A percentile compares a stretch with the other conserved stretches of the same genome.
phyloP scores from a whole-genome alignment of 2,888 invertebrate species.

The Trissolcus japonicus region DNA sequence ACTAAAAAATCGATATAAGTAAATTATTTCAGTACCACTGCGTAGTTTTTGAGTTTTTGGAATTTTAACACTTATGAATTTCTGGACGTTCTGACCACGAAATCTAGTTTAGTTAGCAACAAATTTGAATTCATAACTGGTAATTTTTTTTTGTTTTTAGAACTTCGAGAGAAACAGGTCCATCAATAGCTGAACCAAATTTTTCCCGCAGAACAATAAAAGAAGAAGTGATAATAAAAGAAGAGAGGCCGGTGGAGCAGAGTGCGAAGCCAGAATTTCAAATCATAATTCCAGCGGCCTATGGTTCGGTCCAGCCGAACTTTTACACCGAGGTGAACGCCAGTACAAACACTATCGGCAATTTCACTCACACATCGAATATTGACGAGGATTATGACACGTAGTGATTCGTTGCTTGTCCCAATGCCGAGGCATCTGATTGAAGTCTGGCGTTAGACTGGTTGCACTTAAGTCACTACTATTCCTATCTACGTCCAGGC shows the following conservation, averaged over 20 bases:
- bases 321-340: conserved; percentile 74
- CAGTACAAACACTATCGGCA: conserved; percentile 66
- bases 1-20: no score
- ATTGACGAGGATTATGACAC: conserved; percentile 75
- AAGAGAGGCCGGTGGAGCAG: conserved; percentile 49
- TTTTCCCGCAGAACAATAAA: conserved; percentile 44
- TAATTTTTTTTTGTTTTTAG: conserved; percentile 43
- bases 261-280: conserved; percentile 67
- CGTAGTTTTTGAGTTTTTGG: no score
- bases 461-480: conserved; percentile 41
- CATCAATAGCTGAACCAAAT: conserved; percentile 56
- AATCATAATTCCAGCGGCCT: conserved; percentile 70
- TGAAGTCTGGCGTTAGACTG: conserved; percentile 53
- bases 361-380: conserved; percentile 69
- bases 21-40: no score
- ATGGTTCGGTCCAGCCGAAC: conserved; percentile 72
- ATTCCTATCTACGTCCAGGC: conserved; percentile 24
- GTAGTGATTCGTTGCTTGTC: conserved; percentile 62
- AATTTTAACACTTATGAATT: no score
- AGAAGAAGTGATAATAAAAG: conserved; percentile 32
- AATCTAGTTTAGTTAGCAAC: no score
- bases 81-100: no score
- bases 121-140: background rate
- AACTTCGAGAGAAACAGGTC: conserved; percentile 57
- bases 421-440: conserved; percentile 23